Base-by-base conservation (phyloP, 35 echinoderm and acorn worm genomes). In the Acanthaster planci region DNA sequence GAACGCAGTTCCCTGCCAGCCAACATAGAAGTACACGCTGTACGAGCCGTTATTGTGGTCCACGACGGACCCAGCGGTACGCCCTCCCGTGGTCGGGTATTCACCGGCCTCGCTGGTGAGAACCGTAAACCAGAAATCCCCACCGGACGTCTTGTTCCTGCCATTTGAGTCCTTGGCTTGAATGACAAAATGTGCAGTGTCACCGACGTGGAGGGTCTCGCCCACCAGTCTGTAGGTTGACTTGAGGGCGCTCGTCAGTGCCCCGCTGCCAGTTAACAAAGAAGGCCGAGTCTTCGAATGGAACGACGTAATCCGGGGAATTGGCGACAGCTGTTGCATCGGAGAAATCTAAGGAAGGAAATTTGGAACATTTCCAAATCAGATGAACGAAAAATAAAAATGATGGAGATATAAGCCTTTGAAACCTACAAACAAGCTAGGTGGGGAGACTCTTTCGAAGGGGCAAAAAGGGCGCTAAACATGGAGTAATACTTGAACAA, bases 11-110 rank as follows among this genome's bases (percentile, higher is more conserved):
- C 85, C 75, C 16, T 6, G 18, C 85, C 85, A 87, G 5, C 67
- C 72, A 27, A 38, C 85, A 50, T 78, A 87, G 18, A 87, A 87
- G 36, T 26, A 53, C 31, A 87, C 75, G 39, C 85, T 87, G 23
- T 87, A 87, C 10, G 85, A 78, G 2, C 85, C 85, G 18, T 87
- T 87, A 17, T 78, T 38, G 85, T 87, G 76, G 54, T 87, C 85
- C 15, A 87, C 30, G 7, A 79, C 75, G 16, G 7, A 16, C 16
- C 58, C 68, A n/a, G 85, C 59, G 54, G 51, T 76, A 9, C 85
- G 67, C 29, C 39, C 76, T 52, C 37, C 47, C 15, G 31, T 44
- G 29, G 17, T 29, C 30, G 36, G 37, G 38, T 76, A 15, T 0
- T 7, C 30, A 29, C 64, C 64, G 14, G 14, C 64, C 1, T 26